These are phyloP conservation scores for Nipponacmea schrenckii DNA, from an alignment of 2,888 invertebrate genomes.

Conservation along the genomic window DNA sequence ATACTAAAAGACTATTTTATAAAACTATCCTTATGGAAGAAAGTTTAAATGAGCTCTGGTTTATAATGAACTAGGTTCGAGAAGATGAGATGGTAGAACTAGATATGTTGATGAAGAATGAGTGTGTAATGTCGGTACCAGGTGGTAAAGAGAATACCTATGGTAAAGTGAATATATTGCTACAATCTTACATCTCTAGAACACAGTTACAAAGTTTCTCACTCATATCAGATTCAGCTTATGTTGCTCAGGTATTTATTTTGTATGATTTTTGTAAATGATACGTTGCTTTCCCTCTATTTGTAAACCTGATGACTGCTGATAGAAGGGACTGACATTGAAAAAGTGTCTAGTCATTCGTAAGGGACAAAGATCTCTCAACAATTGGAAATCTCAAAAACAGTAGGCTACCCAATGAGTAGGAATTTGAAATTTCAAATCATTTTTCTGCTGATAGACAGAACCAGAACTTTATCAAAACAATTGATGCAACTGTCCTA, in stretches of 20 bases:
- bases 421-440: neutral
- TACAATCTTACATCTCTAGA: slow-evolving; percentile 84
- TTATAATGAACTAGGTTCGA: slow-evolving; percentile 75
- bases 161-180: slow-evolving; percentile 86
- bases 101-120: slow-evolving; percentile 78
- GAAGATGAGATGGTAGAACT: slow-evolving; percentile 95
- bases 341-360: no score
- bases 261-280: neutral
- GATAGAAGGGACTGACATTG: neutral
- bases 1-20: no score
- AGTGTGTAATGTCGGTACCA: slow-evolving; percentile 81
- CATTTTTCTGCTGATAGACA: neutral
- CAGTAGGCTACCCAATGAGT: neutral
- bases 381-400: no score
- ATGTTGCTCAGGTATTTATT: slow-evolving; percentile 83
- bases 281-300: neutral
- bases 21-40: no score
- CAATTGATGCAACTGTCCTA: neutral
- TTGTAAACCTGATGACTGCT: neutral
- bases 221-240: slow-evolving; percentile 86
- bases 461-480: no score
- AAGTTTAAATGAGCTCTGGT: no score
- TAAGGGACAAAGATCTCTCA: no score
- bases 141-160: slow-evolving; percentile 89
- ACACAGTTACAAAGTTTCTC: slow-evolving; percentile 85